These are phyloP conservation scores for Petrocephalus zakoni DNA, from an alignment of 2,113 vertebrate species.

Conservation along the genomic window DNA sequence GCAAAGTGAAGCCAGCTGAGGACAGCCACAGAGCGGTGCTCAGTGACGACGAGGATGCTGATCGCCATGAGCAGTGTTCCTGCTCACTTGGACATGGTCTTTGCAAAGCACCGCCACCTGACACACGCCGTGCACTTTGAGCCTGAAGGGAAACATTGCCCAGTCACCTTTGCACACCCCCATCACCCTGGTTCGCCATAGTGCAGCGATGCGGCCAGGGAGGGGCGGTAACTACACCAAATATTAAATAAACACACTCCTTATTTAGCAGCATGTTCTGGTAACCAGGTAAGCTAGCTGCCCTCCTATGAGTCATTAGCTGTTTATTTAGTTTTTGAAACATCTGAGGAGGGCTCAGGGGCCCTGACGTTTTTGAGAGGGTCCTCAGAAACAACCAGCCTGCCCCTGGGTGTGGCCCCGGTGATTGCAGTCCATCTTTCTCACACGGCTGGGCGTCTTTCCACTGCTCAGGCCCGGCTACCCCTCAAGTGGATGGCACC, in stretches of 20 bases:
- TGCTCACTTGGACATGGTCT: not conserved
- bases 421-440: not conserved
- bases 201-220: not conserved
- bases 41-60: not conserved
- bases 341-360: not conserved
- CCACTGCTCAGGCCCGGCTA: conserved; percentile 68
- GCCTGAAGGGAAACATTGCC: not conserved
- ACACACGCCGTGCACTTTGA: not conserved
- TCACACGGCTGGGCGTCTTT: not conserved
- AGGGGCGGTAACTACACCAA: not conserved
- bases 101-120: not conserved
- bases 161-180: not conserved
- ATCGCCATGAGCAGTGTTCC: not conserved
- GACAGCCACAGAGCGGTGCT: not conserved
- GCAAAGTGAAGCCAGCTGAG: not conserved
- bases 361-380: not conserved
- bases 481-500: conserved; percentile 96
- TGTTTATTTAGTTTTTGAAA: not conserved
- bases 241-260: not conserved
- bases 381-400: not conserved
- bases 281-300: not conserved
- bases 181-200: not conserved
- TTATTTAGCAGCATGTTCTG: not conserved
- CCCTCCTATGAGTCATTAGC: not conserved
- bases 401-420: not conserved